phyloP scores from a whole-genome alignment of 2,888 invertebrate genomes.

The Phrixothrix hirtus region DNA sequence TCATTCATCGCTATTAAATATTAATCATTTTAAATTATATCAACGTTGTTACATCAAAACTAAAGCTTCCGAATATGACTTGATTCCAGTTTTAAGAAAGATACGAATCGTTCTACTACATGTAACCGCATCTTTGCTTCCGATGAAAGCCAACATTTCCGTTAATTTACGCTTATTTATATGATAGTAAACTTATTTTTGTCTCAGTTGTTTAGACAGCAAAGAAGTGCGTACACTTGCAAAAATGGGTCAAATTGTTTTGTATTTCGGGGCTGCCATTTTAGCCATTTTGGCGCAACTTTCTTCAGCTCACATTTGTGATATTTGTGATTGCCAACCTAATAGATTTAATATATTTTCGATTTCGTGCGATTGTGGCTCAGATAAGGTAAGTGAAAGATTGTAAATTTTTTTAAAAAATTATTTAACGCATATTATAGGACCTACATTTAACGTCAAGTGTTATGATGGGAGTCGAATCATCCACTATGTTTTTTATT shows the following conservation, averaged over 20 bases:
- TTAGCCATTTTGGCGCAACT: too few species aligned
- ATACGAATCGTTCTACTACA: conserved; percentile 4
- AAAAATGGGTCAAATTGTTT: neutral
- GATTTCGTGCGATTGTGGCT: conserved; percentile 13
- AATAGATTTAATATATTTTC: conserved; percentile 9
- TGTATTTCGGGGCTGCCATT: too few species aligned
- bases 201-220: neutral
- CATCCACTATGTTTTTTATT: conserved; percentile 10
- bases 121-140: conserved; percentile 17
- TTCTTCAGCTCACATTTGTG: conserved; percentile 24
- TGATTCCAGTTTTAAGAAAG: conserved; percentile 1
- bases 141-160: conserved; percentile 24
- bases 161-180: conserved; percentile 14
- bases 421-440: conserved; percentile 1
- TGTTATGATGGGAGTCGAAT: conserved; percentile 11
- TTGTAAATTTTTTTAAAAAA: neutral
- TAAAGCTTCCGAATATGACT: conserved; percentile 8
- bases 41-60: neutral
- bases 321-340: conserved; percentile 22
- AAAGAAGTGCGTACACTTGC: neutral
- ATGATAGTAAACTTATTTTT: conserved; percentile 13
- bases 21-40: neutral
- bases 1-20: neutral
- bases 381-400: conserved; percentile 10
- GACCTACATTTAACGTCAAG: conserved; percentile 20